phyloP scores from a whole-genome alignment of 2,113 vertebrate species.

The Trichechus manatus region DNA sequence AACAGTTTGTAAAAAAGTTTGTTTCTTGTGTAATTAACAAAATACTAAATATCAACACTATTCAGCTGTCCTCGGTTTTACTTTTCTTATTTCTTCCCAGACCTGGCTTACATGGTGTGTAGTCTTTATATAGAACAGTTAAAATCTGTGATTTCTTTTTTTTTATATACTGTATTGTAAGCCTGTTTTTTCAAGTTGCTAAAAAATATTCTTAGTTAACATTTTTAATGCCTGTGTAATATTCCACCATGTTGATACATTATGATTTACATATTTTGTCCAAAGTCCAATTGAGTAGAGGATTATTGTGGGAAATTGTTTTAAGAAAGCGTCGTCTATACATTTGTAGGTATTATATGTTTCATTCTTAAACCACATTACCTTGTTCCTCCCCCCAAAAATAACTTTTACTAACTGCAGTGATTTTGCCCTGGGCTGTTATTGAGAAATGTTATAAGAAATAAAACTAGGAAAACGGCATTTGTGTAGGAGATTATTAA shows the following conservation, averaged over 20 bases:
- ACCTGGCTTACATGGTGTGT: not conserved
- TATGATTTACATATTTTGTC: not conserved
- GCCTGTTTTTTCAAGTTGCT: not conserved
- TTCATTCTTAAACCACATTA: not conserved
- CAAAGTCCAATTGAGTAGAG: not conserved
- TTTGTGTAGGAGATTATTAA: not conserved
- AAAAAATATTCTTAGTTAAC: not conserved
- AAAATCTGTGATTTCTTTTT: not conserved
- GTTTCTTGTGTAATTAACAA: not conserved
- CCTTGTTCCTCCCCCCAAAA: not conserved
- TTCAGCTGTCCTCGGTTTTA: not conserved
- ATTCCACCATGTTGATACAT: not conserved
- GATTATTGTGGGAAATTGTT: not conserved
- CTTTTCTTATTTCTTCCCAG: not conserved
- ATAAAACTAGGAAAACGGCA: not conserved
- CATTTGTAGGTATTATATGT: not conserved
- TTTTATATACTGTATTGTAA: not conserved
- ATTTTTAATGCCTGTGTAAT: not conserved
- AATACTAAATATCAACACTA: not conserved
- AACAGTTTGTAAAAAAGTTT: not conserved
- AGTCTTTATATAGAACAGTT: not conserved
- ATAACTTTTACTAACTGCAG: not conserved
- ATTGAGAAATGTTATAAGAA: not conserved
- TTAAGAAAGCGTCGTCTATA: not conserved
- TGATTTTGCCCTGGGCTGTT: not conserved